Base-by-base conservation (phyloP, 2,888 invertebrate species). In the Anorthoa munda region DNA sequence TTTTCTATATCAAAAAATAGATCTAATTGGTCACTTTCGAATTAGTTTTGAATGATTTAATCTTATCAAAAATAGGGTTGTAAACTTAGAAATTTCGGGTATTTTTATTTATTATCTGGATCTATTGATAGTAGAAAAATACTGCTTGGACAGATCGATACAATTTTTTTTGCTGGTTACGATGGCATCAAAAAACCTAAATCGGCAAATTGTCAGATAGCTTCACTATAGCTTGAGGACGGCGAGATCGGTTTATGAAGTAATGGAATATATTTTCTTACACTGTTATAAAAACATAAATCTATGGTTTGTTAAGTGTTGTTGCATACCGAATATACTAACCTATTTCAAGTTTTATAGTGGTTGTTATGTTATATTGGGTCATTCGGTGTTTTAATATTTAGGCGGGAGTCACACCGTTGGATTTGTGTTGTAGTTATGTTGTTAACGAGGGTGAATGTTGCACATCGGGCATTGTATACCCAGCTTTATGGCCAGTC, bases 391-490 rank as follows among this genome's bases (percentile, higher is more conserved):
- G 86, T 88, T 91, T 92, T 90, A 89, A 90, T 90, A 90, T 90
- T 90, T 90, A 88, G 89, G 89, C 82, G 87, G 83, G 84, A 87
- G 89, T 87, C 89, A 91, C 89, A 89, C 90, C 86, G 88, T 88
- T 91, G 89, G 91, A 91, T 90, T 92, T 88, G 87, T 89, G 92
- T 85, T 88, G 89, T 90, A 90, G 91, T 90, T 85, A 85, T 82
- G 88, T 92, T 91, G 93, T 94, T 94, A 92, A 94, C 87, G 91
- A 89, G 87, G 91, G 92, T 89, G 89, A 93, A 90, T 91, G 92
- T 90, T 90, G 89, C 90, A 86, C 87, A 87, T 88, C 82, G 85
- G 85, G 82, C 84, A 92, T 92, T 90, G 89, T 89, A 88, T 90
- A 89, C 89, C 90, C 90, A 90, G 90, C 90, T 94, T 94, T 94